Base-by-base conservation (phyloP, 92 coral and sea anemone species). In the Parazoanthus swiftii region DNA sequence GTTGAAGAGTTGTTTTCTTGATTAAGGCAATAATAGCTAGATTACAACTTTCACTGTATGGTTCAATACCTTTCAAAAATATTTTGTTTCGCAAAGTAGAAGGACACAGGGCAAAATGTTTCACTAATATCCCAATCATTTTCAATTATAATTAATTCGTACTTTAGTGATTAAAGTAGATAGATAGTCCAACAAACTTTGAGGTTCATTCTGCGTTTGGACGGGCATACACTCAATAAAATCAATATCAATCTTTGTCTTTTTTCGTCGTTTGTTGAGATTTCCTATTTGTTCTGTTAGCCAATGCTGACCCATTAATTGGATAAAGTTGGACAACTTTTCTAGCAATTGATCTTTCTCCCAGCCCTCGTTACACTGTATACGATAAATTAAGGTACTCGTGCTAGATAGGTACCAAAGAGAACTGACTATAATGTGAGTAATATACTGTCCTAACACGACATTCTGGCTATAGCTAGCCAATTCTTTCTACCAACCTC, bases 1-100 rank as follows among this genome's bases (percentile, higher is more conserved):
- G 46, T 54, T 80, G 72, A 84, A 72, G 79, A 71, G 48, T 70
- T 54, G 9, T 73, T 43, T 84, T 68, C 77, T 84, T 46, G 26
- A 72, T 23, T 84, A 80, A 80, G 50, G 83, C 43, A 59, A 29
- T 58, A 58, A 80, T 36, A 56, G 65, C 50, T 16, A 80, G 85
- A 80, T 80, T 33, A 56, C 46, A 26, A 16, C 37, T 56, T 36
- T 15, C 20, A 48, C 35, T 5, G 72, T 21, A 58, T 8, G 58
- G 42, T 26, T 48, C 37, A 48, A 50, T 48, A 50, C 29, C 23
- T 11, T n/a, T 51, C 35, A 42, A n/a, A 48, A 0, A 77, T 43
- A 38, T 39, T 77, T 39, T 15, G 11, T 77, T 77, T 44, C 8
- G 14, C 18, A 48, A 7, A 38, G 58, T 11, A 8, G 81, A 72